Evolutionary conservation across 1,140 invertebrate species (phyloP), one percentile per base, ranked within the genome.

Genomic region (Zaprionus vittiger): DNA sequence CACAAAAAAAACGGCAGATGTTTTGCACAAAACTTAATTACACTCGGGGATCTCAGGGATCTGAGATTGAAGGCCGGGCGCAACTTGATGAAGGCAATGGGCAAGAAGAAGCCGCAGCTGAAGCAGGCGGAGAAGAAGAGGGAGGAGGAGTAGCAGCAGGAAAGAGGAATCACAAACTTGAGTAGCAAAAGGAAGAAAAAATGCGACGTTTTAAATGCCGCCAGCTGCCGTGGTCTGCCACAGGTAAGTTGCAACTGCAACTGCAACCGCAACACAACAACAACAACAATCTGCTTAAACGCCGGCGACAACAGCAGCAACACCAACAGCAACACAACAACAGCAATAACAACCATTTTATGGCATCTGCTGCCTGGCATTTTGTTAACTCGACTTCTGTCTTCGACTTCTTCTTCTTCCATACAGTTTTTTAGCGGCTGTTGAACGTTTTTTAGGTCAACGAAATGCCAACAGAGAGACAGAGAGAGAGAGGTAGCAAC

Each of bases 401-500:
- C 37, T 24, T 56, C 49, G 28, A 61, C 17, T 37, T 6, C 56
- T 26, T 37, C 28, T 64, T 56, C 24, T 55, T 34, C 31, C 69
- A 55, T 60, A 64, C 28, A 37, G 66, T 63, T 69, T 17, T 65
- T 80, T 87, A 81, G 70, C 72, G 76, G 75, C 78, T 82, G 78
- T 84, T 84, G 79, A 90, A 84, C 85, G 85, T 89, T 89, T 89
- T 89, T 89, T 89, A 89, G 84, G 84, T 89, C 84, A 89, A 89
- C 84, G 78, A 81, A 89, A 84, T 84, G 81, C 84, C 84, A 87
- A 81, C 81, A 84, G 41, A 63, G 74, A 20, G 15, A 14, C 0
- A 2, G 20, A 52, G 47, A 49, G 17, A 49, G 47, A 22, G 11
- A 20, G 17, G 4, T 26, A 26, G 24, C 12, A 41, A 31, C 12